phyloP scores from a whole-genome alignment of 1,140 invertebrate species.

The Babylonia areolata region DNA sequence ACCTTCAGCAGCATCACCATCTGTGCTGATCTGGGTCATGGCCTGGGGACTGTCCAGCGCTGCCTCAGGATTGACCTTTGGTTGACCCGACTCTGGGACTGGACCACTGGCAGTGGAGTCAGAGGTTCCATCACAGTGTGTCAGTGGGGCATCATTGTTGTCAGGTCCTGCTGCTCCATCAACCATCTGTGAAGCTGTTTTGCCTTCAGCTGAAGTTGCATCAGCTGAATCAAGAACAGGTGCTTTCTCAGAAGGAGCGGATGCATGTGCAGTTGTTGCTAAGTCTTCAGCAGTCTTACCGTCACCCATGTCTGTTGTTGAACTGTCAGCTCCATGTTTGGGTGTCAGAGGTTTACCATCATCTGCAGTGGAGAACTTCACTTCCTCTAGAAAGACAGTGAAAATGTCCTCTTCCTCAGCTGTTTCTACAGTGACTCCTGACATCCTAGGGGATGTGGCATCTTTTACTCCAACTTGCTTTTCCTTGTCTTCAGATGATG shows the following conservation, averaged over 20 bases:
- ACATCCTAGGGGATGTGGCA: not conserved
- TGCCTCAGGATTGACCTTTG: too few relatives aligned
- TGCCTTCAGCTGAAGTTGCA: not conserved
- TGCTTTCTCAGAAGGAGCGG: not conserved
- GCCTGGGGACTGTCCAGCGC: too few relatives aligned
- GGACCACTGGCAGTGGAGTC: too few relatives aligned
- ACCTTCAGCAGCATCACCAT: too few relatives aligned
- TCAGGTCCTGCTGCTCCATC: too few relatives aligned
- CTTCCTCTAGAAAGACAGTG: not conserved
- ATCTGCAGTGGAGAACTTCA: slow-evolving; percentile 16
- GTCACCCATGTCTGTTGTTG: not conserved
- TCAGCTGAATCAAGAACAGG: not conserved
- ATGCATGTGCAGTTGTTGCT: not conserved
- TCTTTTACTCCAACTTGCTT: not conserved
- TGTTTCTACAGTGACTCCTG: not conserved
- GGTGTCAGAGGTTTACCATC: not conserved
- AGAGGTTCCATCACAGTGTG: too few relatives aligned
- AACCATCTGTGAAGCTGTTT: not conserved
- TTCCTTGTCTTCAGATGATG: not conserved
- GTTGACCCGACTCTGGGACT: too few relatives aligned
- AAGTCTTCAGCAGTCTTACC: not conserved
- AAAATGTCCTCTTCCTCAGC: not conserved
- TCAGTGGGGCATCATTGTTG: too few relatives aligned
- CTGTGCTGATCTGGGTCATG: too few relatives aligned
- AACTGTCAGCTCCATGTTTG: not conserved